Evolutionary conservation across 2,888 invertebrate genomes (phyloP), one percentile per base, ranked within the genome.

Genomic region (Pharmacophagus antenor): DNA sequence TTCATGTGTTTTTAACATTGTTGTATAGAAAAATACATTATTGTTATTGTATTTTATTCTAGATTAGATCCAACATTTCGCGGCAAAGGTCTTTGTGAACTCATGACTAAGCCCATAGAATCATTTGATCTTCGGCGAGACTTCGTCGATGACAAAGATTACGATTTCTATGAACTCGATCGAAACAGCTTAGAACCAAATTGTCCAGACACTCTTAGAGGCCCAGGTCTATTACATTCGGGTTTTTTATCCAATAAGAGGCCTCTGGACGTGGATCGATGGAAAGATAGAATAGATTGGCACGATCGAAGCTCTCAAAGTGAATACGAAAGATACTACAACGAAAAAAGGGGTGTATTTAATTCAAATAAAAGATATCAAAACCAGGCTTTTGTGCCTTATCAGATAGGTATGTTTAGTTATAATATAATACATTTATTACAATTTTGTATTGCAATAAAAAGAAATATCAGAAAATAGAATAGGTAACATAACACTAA

Each of bases 91-190:
- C 93, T 94, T 22, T 96, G 96, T 73, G 96, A 96, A 80, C 84
- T 96, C 57, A 93, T 95, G 67, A 94, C 95, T 12, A 90, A 94
- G 51, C 95, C 96, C 0, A 91, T 95, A 50, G 90, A 93, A 65
- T 92, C 93, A 27, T 92, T 96, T 77, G 94, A 96, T 73, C 74
- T 94, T 0, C 78, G 85, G 12, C 84, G 92, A 63, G 91, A 91
- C 70, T 92, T 94, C 65, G 89, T 92, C 0, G 92, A 94, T 8
- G 95, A 95, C 70, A 91, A 92, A 25, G 94, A 95, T 67, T 96
- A 94, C 70, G 96, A 96, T 73, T 96, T 95, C 74, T 96, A 95
- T 74, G 95, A 95, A 70, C 87, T 94, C 31, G 95, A 96, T 84
- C 88, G 95, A 22, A 95, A 95, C 72, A 95, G 94, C 61, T 65